Conservation (phyloP, 2,888 invertebrate genomes). For the Linnaemya tessellans region DNA sequence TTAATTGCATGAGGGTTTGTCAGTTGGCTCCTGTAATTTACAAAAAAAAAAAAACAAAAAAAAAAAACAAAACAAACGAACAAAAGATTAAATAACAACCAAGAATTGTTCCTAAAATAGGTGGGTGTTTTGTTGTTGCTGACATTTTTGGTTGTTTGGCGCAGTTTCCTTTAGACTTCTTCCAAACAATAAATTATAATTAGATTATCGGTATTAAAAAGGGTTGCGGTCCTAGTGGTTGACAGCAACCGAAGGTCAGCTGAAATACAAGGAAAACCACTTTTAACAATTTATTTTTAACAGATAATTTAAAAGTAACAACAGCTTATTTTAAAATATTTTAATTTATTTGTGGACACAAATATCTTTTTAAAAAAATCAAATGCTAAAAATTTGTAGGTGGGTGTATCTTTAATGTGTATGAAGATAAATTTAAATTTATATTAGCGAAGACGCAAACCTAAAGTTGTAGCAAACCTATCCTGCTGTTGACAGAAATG, state of each 20-base stretch:
- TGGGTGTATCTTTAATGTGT: too few species aligned
- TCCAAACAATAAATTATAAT: background rate
- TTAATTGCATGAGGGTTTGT: background rate
- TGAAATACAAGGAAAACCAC: background rate
- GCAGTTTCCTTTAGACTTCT: background rate
- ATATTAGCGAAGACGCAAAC: too few species aligned
- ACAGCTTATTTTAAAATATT: background rate
- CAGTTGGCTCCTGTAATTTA: background rate
- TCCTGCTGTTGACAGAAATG: too few species aligned
- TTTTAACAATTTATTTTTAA: background rate
- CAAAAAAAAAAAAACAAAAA: background rate
- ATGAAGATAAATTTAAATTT: too few species aligned
- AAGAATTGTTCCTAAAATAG: background rate
- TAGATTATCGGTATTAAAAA: slow-evolving; percentile 2
- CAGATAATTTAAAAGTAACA: background rate
- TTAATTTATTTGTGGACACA: background rate
- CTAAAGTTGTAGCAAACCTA: too few species aligned
- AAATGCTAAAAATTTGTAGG: too few species aligned
- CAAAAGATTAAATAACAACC: background rate
- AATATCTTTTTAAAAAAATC: background rate
- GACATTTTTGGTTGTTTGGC: background rate
- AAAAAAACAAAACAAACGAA: too few species aligned
- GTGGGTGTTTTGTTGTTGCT: background rate
- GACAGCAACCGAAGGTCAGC: background rate
- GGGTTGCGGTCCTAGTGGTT: background rate